Percentiles rank a stretch among this genome's conserved stretches.
These are phyloP conservation scores for Girardia tigrina DNA, from an alignment of 2,888 invertebrate genomes.

Conservation along the genomic window DNA sequence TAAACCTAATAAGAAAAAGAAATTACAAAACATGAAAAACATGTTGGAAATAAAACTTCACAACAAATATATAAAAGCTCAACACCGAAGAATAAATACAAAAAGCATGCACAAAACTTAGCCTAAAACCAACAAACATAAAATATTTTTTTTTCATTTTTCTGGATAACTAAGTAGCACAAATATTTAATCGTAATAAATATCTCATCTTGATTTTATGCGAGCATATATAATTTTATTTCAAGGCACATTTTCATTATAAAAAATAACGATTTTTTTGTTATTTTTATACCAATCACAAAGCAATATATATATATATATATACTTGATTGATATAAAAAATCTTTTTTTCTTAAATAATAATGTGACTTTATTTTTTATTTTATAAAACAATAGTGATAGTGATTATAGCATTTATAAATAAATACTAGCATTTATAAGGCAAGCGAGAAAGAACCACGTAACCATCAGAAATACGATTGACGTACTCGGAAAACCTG, in stretches of 20 bases:
- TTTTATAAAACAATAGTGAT: neutral
- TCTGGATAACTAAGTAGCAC: too few relatives aligned
- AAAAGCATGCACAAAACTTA: neutral
- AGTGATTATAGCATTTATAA: conserved; percentile 26
- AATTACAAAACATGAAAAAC: neutral
- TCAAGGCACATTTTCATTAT: too few relatives aligned
- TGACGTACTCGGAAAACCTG: conserved; percentile 98
- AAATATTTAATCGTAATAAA: too few relatives aligned
- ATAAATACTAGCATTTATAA: conserved; percentile 52
- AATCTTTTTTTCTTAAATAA: neutral
- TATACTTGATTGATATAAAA: too few relatives aligned
- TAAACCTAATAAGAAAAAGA: conserved; percentile 35
- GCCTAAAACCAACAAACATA: conserved; percentile 9
- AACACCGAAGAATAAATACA: neutral
- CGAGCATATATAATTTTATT: too few relatives aligned
- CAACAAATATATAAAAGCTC: neutral
- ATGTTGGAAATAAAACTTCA: neutral
- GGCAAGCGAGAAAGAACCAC: conserved; percentile 38
- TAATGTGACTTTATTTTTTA: neutral
- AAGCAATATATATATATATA: too few relatives aligned
- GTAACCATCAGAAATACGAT: conserved; percentile 3
- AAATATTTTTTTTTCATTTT: too few relatives aligned
- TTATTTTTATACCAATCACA: too few relatives aligned
- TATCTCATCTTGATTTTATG: too few relatives aligned
- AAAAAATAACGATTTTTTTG: too few relatives aligned